A percentile compares a stretch with the other conserved stretches of the same genome.
Conservation (phyloP, 2,888 invertebrate species). For the Eledone cirrhosa region DNA sequence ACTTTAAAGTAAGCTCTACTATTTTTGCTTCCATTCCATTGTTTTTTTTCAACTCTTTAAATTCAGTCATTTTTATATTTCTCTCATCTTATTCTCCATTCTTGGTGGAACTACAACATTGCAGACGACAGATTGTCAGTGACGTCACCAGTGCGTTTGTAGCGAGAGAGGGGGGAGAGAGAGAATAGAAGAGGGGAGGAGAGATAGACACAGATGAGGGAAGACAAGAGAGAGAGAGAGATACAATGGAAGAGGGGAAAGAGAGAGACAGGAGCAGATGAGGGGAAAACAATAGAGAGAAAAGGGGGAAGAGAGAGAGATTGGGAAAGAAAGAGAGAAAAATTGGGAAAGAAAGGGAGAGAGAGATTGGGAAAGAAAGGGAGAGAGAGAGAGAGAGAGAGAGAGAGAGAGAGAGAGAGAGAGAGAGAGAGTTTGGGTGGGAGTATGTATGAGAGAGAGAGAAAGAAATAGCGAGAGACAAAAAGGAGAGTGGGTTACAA, state of each 20-base stretch:
- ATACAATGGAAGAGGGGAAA: background rate
- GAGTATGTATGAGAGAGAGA: background rate
- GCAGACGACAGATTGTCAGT: conserved; percentile 12
- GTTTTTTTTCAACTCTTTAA: background rate
- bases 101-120: background rate
- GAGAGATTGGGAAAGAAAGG: background rate
- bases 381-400: no score
- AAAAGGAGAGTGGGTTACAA: no score
- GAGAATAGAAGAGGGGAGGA: background rate
- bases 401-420: no score
- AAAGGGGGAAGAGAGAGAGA: background rate
- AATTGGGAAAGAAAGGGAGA: background rate
- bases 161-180: background rate
- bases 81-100: no score
- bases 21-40: background rate
- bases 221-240: background rate
- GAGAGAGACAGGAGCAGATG: background rate
- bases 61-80: background rate
- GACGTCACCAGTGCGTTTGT: background rate
- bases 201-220: background rate
- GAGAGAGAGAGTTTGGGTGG: no score
- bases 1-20: background rate
- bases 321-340: background rate
- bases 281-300: background rate
- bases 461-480: background rate